A percentile compares a stretch with the other conserved stretches of the same genome.
phyloP scores from a whole-genome alignment of 1,140 invertebrate genomes.

The Drosophila jambulina region DNA sequence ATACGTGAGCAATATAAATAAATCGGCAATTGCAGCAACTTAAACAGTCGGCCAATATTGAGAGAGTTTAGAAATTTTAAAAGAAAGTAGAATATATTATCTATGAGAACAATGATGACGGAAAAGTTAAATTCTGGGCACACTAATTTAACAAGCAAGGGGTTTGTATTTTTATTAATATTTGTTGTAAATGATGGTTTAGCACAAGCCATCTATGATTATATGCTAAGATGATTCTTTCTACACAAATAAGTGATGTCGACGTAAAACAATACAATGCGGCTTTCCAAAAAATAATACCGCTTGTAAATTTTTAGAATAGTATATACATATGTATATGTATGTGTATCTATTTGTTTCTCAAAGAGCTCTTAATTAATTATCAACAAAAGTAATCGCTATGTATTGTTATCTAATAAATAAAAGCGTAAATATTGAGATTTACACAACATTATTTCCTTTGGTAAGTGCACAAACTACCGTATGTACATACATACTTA shows the following conservation, averaged over 20 bases:
- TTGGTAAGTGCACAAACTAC: neutral
- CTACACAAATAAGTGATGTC: neutral
- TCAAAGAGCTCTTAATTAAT: conserved; percentile 8
- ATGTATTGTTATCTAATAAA: conserved; percentile 29
- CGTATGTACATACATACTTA: conserved; percentile 1
- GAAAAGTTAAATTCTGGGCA: conserved; percentile 87
- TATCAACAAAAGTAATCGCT: conserved; percentile 1
- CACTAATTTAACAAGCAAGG: conserved; percentile 87
- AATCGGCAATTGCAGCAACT: conserved; percentile 28
- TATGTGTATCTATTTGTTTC: conserved; percentile 4
- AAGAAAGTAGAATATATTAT: conserved; percentile 28
- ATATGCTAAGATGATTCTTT: neutral
- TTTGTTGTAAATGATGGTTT: conserved; percentile 1
- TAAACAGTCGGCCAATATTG: conserved; percentile 24
- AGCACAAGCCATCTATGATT: neutral
- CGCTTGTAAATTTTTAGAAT: neutral
- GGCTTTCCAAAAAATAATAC: neutral
- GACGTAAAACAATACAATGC: neutral
- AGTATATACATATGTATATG: neutral
- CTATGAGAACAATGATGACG: conserved; percentile 86
- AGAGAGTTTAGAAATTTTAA: conserved; percentile 44
- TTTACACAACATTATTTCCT: neutral
- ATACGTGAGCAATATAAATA: conserved; percentile 44
- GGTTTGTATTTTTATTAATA: conserved; percentile 79
- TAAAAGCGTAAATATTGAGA: conserved; percentile 10